Conservation (phyloP, 2,797 vertebrate species). For the Typhlichthys subterraneus region DNA sequence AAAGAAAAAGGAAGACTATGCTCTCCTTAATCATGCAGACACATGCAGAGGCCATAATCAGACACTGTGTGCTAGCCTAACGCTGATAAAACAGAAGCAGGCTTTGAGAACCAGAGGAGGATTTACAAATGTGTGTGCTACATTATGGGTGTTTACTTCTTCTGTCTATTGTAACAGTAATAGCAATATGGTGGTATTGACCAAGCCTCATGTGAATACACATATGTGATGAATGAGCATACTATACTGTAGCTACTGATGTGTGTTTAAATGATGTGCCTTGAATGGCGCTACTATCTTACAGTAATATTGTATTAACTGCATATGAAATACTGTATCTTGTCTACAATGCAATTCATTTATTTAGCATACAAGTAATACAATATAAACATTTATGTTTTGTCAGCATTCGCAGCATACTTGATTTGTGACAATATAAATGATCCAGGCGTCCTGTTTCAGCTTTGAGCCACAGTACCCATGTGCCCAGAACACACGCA, state of each 20-base stretch:
- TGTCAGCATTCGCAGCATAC: slow-evolving; percentile 21
- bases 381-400: background rate
- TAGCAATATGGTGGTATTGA: slow-evolving; percentile 22
- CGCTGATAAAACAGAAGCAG: slow-evolving; percentile 55
- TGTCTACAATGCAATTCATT: background rate
- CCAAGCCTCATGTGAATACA: slow-evolving; percentile 55
- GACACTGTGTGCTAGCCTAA: slow-evolving; percentile 52
- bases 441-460: slow-evolving; percentile 32
- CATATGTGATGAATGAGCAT: slow-evolving; percentile 56
- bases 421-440: slow-evolving; percentile 28
- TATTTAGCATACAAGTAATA: background rate
- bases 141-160: slow-evolving; percentile 58
- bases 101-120: slow-evolving; percentile 46
- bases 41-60: slow-evolving; percentile 71
- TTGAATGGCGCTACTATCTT: slow-evolving; percentile 22
- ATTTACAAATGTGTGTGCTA: slow-evolving; percentile 34
- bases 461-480: slow-evolving; percentile 22
- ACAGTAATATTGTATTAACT: slow-evolving; percentile 24
- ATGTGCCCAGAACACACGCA: slow-evolving; percentile 14
- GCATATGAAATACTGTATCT: slow-evolving; percentile 27
- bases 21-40: slow-evolving; percentile 67
- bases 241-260: slow-evolving; percentile 29
- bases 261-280: slow-evolving; percentile 16
- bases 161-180: slow-evolving; percentile 33
- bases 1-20: slow-evolving; percentile 7